Evolutionary conservation across 2,888 invertebrate genomes (phyloP).

Genomic region (Rotaria socialis): DNA sequence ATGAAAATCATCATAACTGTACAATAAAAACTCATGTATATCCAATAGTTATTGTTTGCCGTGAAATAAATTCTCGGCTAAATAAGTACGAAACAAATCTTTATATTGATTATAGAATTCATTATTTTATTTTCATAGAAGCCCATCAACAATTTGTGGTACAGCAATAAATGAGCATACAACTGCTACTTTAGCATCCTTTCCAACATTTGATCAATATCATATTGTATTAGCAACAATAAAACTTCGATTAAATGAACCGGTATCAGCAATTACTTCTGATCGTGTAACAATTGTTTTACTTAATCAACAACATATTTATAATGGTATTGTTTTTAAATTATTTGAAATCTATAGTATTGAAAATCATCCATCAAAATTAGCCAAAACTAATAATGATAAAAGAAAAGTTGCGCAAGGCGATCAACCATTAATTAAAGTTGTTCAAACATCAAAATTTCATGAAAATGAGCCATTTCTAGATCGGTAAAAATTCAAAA

Average conservation of each 20-base stretch:
- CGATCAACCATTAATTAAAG: slow-evolving; percentile 46
- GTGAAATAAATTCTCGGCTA: not conserved
- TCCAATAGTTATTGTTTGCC: not conserved
- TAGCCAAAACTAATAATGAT: slow-evolving; percentile 68
- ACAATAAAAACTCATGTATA: not conserved
- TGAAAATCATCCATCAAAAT: slow-evolving; percentile 68
- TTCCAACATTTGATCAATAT: slow-evolving; percentile 1
- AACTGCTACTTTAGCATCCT: not conserved
- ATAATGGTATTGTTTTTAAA: slow-evolving; percentile 90
- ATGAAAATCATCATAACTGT: slow-evolving; percentile 1
- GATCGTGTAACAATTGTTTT: not conserved
- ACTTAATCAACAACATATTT: slow-evolving; percentile 90
- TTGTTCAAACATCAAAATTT: not conserved
- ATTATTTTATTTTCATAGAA: not conserved
- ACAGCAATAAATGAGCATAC: not conserved
- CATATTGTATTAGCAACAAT: slow-evolving; percentile 30
- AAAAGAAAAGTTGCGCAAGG: slow-evolving; percentile 52
- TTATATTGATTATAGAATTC: not conserved
- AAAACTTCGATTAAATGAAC: not conserved
- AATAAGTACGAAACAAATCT: not conserved
- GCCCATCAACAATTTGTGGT: not conserved
- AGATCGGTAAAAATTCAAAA: not conserved
- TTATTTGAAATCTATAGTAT: slow-evolving; percentile 98
- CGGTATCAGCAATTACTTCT: not conserved
- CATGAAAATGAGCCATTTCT: slow-evolving; percentile 10